Conservation (phyloP, 1,140 invertebrate genomes). For the Drosophila azteca region DNA sequence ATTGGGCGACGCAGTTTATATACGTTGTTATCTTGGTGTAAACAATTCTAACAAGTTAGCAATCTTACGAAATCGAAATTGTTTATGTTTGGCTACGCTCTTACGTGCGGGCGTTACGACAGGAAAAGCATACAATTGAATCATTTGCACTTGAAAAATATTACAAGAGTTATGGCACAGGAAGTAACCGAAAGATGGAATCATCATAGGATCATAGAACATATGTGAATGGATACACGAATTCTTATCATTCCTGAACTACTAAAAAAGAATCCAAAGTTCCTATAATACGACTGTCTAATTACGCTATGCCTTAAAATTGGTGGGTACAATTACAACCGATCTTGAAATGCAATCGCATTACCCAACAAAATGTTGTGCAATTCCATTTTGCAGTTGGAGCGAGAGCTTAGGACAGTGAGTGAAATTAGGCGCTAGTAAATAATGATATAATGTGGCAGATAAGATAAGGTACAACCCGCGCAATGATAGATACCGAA, state of each 20-base stretch:
- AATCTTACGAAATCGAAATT: slow-evolving; percentile 3
- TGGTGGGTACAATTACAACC: too few species aligned
- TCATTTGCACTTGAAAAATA: too few species aligned
- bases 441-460: slow-evolving; percentile 29
- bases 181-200: too few species aligned
- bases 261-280: too few species aligned
- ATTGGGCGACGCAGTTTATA: slow-evolving; percentile 43
- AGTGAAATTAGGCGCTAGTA: slow-evolving; percentile 23
- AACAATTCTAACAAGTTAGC: slow-evolving; percentile 15
- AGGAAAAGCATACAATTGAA: too few species aligned
- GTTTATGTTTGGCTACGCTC: neutral
- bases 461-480: slow-evolving; percentile 25
- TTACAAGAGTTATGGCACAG: too few species aligned
- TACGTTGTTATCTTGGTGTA: slow-evolving; percentile 25
- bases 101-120: too few species aligned
- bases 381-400: slow-evolving; percentile 22
- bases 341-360: neutral
- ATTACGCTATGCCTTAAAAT: too few species aligned
- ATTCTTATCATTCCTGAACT: too few species aligned
- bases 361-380: slow-evolving; percentile 22
- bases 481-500: slow-evolving; percentile 3
- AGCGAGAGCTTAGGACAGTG: neutral
- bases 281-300: too few species aligned
- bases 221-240: too few species aligned
- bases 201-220: too few species aligned